Evolutionary conservation across 23 tunicate genomes (phyloP), one percentile per base, ranked within the genome.

Genomic region (Corella eumyota): DNA sequence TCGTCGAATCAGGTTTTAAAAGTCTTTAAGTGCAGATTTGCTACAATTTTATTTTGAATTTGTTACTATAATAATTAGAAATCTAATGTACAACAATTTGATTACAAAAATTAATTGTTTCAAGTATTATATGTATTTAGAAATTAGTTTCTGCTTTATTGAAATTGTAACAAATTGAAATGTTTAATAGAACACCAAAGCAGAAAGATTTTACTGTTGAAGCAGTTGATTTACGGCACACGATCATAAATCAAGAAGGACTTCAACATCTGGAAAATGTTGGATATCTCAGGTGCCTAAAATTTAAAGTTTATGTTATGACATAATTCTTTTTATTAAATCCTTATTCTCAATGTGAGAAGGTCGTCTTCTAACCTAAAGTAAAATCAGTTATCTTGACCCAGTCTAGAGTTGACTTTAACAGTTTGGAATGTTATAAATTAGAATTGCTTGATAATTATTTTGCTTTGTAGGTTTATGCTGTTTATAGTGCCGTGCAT

Each of bases 181-280:
- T n/a, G n/a, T 40, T 9, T 56, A 26, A 36, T 20, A 56, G 88
- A 36, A 79, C 88, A 45, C 88, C 88, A 38, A 45, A 56, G 32
- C 40, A 63, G 47, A 79, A 70, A 63, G 88, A 70, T 48, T 79
- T 51, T 28, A 66, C 65, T 19, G 40, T 74, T 15, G 76, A 74
- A 26, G 92, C 71, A 1, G 32, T 83, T 32, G 92, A 83, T 27
- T 47, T 83, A 22, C 45, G 92, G n/a, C 62, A 50, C 7, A 57
- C 68, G 0, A 17, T 20, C 32, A 28, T 83, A 6, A 74, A 60
- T 32, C 54, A 50, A 40, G 24, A n/a, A 32, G 92, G 92, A 33
- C 24, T 74, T 38, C 52, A 36, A 36, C 28, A 38, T 33, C 32
- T 83, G 60, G 52, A 74, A 13, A 28, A 62, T 20, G 45, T 61